Evolutionary conservation across 1,140 invertebrate genomes (phyloP).

Genomic region (Ceratina calcarata): DNA sequence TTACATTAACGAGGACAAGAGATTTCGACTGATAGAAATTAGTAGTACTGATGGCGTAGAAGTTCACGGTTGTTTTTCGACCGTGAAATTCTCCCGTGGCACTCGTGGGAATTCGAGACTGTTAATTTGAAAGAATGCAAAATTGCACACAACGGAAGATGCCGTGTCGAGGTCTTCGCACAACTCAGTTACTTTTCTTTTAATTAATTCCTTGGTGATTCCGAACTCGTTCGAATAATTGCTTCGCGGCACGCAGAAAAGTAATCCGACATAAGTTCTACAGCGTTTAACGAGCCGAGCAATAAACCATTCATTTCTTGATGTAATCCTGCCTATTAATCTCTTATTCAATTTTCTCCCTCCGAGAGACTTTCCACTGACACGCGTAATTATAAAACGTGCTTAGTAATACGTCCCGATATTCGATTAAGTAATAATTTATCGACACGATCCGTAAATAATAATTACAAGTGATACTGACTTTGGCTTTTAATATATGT

Average conservation of each 20-base stretch:
- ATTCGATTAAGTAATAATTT: constrained; percentile 45
- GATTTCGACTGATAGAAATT: constrained; percentile 17
- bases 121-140: constrained; percentile 60
- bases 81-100: constrained; percentile 20
- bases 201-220: neutral
- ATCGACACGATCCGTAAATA: constrained; percentile 24
- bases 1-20: neutral
- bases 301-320: neutral
- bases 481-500: constrained; percentile 3
- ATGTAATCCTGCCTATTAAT: neutral
- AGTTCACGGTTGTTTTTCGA: constrained; percentile 37
- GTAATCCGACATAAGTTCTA: neutral
- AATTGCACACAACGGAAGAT: constrained; percentile 10
- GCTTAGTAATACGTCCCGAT: neutral
- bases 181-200: neutral
- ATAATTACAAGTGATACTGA: no score
- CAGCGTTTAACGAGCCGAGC: neutral
- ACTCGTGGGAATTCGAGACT: constrained; percentile 36
- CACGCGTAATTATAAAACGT: neutral
- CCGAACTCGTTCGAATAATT: neutral
- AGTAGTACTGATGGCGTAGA: neutral
- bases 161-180: constrained; percentile 18
- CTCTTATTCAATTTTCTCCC: no score
- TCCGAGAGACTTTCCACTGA: no score
- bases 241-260: neutral